These are phyloP conservation scores for Drosophila colorata DNA, from an alignment of 2,888 invertebrate genomes.

Conservation along the genomic window DNA sequence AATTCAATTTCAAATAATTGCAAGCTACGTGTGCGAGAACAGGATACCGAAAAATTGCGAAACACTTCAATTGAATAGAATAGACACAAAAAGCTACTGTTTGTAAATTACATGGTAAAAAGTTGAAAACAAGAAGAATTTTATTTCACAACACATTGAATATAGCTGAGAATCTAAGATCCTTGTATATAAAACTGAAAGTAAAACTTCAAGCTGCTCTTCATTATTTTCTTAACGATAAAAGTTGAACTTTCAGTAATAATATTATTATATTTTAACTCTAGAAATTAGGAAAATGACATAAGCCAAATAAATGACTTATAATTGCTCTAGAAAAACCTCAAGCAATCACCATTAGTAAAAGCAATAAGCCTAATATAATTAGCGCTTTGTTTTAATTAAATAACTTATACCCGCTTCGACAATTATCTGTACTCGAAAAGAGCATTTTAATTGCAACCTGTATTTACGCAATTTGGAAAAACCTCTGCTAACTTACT, in stretches of 20 bases:
- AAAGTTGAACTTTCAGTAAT: no score
- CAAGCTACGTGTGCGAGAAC: conserved; percentile 32
- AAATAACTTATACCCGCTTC: not conserved
- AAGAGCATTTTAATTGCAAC: conserved; percentile 6
- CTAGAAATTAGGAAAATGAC: no score
- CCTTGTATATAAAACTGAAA: no score
- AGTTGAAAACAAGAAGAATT: not conserved
- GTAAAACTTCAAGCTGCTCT: no score
- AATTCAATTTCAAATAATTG: conserved; percentile 75
- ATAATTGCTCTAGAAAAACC: not conserved
- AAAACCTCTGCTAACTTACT: not conserved
- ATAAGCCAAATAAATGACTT: no score
- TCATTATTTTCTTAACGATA: no score
- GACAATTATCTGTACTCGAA: not conserved
- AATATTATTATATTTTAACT: no score
- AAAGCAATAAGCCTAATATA: not conserved
- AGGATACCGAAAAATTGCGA: conserved; percentile 6
- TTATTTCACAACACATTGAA: not conserved
- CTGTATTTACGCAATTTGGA: not conserved
- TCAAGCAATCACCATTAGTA: not conserved
- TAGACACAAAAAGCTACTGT: not conserved
- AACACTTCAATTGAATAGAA: conserved; percentile 15
- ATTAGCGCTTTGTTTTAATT: not conserved
- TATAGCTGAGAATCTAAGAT: no score
- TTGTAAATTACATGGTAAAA: not conserved